phyloP scores from a whole-genome alignment of 1,140 invertebrate species.

The Drosophila nikananu region DNA sequence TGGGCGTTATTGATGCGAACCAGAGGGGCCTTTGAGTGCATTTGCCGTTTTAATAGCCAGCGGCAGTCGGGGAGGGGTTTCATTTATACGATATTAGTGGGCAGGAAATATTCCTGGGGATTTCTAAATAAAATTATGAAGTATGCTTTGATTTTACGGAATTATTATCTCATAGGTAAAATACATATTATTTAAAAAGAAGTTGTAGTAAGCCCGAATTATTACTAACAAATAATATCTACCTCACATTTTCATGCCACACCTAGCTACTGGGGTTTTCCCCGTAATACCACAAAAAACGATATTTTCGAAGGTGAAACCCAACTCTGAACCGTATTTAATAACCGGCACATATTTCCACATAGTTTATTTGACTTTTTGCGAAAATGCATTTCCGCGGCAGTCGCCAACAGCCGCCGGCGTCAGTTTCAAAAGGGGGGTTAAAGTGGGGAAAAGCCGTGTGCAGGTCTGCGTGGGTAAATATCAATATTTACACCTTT shows the following conservation, averaged over 20 bases:
- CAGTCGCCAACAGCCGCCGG: constrained; percentile 45
- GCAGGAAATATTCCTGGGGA: background rate
- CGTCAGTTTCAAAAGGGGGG: background rate
- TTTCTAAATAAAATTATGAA: background rate
- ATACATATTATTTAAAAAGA: background rate
- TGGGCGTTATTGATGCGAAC: constrained; percentile 78
- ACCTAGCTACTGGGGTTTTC: constrained; percentile 2
- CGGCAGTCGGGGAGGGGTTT: constrained; percentile 9
- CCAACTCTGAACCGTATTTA: constrained; percentile 39
- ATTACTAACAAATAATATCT: background rate
- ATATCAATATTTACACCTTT: constrained; percentile 85
- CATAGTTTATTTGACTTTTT: constrained; percentile 78
- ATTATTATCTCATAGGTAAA: background rate
- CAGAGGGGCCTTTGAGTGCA: constrained; percentile 49
- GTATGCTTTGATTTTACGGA: background rate
- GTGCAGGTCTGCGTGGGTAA: constrained; percentile 63
- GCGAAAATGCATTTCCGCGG: constrained; percentile 75
- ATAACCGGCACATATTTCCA: constrained; percentile 68
- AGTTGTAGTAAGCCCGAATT: background rate
- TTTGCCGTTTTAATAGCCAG: constrained; percentile 56
- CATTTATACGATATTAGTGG: background rate
- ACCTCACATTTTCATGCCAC: background rate
- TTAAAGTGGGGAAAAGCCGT: constrained; percentile 1
- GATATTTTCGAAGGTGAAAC: constrained; percentile 27
- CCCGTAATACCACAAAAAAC: constrained; percentile 21